Conservation (phyloP, 1,140 invertebrate genomes). For the Periplaneta americana region DNA sequence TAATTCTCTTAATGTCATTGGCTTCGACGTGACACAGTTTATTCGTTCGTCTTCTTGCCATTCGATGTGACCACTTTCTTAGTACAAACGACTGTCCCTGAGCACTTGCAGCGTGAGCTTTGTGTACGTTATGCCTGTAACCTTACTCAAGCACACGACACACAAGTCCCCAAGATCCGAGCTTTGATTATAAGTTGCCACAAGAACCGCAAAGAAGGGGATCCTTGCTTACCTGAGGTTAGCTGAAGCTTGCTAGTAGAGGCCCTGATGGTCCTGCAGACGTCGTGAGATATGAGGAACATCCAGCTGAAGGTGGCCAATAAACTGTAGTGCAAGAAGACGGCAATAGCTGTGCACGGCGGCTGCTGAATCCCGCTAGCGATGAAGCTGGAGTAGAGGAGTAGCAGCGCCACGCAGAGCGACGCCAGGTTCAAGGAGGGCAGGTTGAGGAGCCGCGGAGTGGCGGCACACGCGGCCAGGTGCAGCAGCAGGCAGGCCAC, state of each 20-base stretch:
- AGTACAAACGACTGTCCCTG: too few species aligned
- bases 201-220: too few species aligned
- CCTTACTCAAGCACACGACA: too few species aligned
- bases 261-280: neutral
- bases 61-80: too few species aligned
- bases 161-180: too few species aligned
- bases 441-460: neutral
- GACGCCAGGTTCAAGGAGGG: neutral
- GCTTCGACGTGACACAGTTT: too few species aligned
- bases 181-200: too few species aligned
- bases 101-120: too few species aligned
- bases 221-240: neutral
- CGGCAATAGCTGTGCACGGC: too few species aligned
- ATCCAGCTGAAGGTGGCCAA: neutral
- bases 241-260: neutral
- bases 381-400: neutral
- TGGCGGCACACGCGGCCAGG: neutral
- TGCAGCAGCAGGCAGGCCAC: neutral
- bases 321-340: neutral
- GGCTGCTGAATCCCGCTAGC: neutral
- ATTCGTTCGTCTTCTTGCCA: too few species aligned
- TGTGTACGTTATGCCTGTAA: too few species aligned
- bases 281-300: neutral
- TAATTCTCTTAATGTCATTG: too few species aligned
- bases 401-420: neutral